Evolutionary conservation across 1,140 invertebrate species (phyloP).

Genomic region (Tenebrio molitor): DNA sequence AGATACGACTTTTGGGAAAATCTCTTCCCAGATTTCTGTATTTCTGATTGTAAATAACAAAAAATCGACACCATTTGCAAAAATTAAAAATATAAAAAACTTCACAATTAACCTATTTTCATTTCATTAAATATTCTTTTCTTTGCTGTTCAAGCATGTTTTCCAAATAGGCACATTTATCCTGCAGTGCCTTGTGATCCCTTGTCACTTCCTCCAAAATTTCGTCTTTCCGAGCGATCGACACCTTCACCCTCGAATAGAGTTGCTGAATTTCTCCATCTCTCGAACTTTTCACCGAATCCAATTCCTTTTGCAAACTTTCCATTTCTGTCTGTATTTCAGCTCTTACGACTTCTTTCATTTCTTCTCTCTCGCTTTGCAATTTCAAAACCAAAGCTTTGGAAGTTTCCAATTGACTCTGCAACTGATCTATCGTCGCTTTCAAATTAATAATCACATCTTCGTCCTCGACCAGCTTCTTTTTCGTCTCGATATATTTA

Average conservation of each 20-base stretch:
- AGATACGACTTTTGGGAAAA: constrained; percentile 15
- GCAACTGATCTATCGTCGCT: constrained; percentile 66
- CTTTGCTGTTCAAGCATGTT: constrained; percentile 81
- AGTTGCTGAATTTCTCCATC: constrained; percentile 69
- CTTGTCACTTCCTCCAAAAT: constrained; percentile 77
- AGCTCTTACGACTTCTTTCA: constrained; percentile 68
- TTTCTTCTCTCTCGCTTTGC: constrained; percentile 67
- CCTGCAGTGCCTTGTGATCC: constrained; percentile 76
- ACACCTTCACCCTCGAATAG: constrained; percentile 79
- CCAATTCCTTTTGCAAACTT: constrained; percentile 66
- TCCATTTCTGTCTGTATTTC: constrained; percentile 68
- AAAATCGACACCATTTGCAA: too few relatives aligned
- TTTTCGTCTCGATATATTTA: constrained; percentile 72
- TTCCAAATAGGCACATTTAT: constrained; percentile 81
- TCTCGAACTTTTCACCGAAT: constrained; percentile 66
- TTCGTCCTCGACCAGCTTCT: constrained; percentile 71
- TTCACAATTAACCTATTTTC: constrained; percentile 4
- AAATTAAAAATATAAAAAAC: too few relatives aligned
- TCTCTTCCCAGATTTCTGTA: too few relatives aligned
- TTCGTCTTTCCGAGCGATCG: constrained; percentile 82
- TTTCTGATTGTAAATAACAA: too few relatives aligned
- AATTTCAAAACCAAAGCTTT: constrained; percentile 66
- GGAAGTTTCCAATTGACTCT: constrained; percentile 5
- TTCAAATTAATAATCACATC: constrained; percentile 71
- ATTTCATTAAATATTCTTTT: constrained; percentile 67